phyloP scores from a whole-genome alignment of 2,888 invertebrate species.

The Apoda limacodes region DNA sequence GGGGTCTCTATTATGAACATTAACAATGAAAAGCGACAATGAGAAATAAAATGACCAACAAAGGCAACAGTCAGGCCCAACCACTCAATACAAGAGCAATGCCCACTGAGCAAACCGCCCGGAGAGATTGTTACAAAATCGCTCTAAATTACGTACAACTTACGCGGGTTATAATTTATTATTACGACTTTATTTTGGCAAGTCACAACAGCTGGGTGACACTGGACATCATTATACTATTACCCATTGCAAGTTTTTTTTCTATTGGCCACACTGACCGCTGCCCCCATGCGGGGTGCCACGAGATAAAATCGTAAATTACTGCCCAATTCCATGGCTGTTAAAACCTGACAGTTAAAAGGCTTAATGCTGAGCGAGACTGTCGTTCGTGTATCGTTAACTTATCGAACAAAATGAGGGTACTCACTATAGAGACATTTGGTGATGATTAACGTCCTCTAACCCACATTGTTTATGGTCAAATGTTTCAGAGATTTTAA shows the following conservation, averaged over 20 bases:
- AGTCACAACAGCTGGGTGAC: constrained; percentile 54
- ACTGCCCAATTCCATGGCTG: constrained; percentile 67
- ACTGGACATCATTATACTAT: constrained; percentile 49
- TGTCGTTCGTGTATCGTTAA: constrained; percentile 56
- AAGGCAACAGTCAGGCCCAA: constrained; percentile 3
- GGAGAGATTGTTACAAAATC: constrained; percentile 45
- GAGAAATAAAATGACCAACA: background rate
- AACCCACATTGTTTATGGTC: constrained; percentile 4
- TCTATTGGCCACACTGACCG: constrained; percentile 50
- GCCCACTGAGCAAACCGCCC: constrained; percentile 45
- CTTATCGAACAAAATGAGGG: constrained; percentile 55
- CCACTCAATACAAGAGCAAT: constrained; percentile 35
- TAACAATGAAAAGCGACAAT: too few relatives aligned
- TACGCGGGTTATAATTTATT: constrained; percentile 62
- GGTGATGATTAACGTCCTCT: constrained; percentile 42
- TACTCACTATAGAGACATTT: constrained; percentile 46
- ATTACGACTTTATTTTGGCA: constrained; percentile 66
- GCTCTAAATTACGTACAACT: constrained; percentile 58
- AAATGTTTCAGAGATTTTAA: background rate
- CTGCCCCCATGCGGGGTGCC: constrained; percentile 62
- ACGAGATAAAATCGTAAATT: constrained; percentile 67
- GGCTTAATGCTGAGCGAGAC: constrained; percentile 50
- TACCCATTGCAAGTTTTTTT: constrained; percentile 47
- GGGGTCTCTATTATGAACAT: too few relatives aligned
- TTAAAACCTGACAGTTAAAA: constrained; percentile 68